Evolutionary conservation across 1,140 invertebrate genomes (phyloP).

Genomic region (Neodiprion lecontei): DNA sequence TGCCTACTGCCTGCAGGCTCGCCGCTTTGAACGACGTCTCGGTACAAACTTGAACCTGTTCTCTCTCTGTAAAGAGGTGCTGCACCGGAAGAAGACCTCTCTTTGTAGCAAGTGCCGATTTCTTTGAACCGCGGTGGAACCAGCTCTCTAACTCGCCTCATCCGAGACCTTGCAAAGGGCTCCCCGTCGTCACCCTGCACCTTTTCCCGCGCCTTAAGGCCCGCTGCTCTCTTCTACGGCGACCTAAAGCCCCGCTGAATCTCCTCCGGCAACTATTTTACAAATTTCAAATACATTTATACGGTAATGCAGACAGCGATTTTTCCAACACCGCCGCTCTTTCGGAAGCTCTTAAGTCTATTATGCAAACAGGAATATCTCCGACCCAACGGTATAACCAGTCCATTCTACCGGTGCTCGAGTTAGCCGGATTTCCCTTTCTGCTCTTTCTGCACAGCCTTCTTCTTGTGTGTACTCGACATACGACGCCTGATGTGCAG

Average conservation of each 20-base stretch:
- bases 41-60: neutral
- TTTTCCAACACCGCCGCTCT: neutral
- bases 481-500: too few relatives aligned
- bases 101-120: constrained; percentile 17
- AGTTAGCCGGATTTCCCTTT: neutral
- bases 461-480: neutral
- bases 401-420: neutral
- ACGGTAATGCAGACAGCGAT: neutral
- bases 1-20: neutral
- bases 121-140: neutral
- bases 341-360: constrained; percentile 1
- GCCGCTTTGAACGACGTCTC: neutral
- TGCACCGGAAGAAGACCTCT: neutral
- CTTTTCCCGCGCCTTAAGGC: neutral
- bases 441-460: neutral
- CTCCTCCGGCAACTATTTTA: neutral
- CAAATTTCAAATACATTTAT: neutral
- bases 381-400: neutral
- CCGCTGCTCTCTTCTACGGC: neutral
- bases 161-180: constrained; percentile 1
- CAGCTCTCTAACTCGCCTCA: neutral
- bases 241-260: neutral
- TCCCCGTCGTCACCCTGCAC: neutral
- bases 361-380: neutral
- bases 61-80: neutral